Base-by-base conservation (phyloP, 2,113 vertebrate species). In the Panurus biarmicus region DNA sequence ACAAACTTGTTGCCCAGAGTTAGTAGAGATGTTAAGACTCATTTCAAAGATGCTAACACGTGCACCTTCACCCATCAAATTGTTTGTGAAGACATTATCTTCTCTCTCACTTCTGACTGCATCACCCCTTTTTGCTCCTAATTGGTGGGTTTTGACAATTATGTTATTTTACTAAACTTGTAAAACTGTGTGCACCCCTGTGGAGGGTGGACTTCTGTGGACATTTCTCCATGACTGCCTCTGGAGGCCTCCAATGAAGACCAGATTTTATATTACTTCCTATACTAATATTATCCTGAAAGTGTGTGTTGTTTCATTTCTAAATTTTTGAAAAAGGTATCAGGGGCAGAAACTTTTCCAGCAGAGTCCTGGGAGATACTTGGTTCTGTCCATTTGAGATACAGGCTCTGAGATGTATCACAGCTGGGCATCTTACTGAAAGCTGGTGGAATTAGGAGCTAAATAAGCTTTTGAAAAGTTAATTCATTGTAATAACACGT, bases 1-100 rank as follows among this genome's bases (percentile, higher is more conserved):
- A 24, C 3, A 18, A 54, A 44, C 31, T 14, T 33, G 21, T 11
- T 54, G 51, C n/a, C 40, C 62, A 12, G 21, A 25, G 6, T 53
- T 4, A 42, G 19, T 19, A 56, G 40, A 66, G 26, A 29, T 3
- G 1, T 23, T 9, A 45, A 19, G 16, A 31, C 21, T 21, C 16
- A 21, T 56, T 21, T 66, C 9, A 12, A 56, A 66, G 26, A 16
- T 0, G 2, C 31, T 29, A 35, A 29, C 10, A 6, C 2, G 10
- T 7, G 5, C 7, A 36, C 5, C 17, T 33, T 57, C 64, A 57
- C 9, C 22, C 28, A 57, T 28, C 51, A 16, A 47, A 48, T 33
- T n/a, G n/a, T n/a, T n/a, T 17, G 21, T 66, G 11, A 40, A 22
- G n/a, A 48, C 23, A 9, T 48, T 4, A 14, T 7, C 11, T 58